Conservation (phyloP, 2,113 vertebrate genomes). For the Sinocyclocheilus rhinocerous region DNA sequence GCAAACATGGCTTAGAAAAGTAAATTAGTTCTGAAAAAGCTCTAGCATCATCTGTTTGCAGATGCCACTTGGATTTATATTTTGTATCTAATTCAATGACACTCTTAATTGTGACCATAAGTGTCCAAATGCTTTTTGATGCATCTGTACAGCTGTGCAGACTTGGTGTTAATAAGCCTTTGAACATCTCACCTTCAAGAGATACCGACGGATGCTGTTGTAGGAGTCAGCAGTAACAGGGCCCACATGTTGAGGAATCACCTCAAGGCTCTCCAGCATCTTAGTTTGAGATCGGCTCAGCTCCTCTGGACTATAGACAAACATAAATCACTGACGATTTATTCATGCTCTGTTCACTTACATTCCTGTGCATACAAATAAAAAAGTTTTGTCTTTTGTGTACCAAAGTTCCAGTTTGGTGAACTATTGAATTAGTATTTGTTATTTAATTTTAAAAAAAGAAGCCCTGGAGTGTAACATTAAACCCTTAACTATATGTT, state of each 20-base stretch:
- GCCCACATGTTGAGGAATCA: slow-evolving; percentile 88
- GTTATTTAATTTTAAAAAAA: background rate
- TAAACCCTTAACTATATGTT: background rate
- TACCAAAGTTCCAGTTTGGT: background rate
- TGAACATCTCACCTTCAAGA: slow-evolving; percentile 82
- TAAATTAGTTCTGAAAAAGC: background rate
- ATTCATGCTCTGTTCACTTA: background rate
- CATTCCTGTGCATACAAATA: background rate
- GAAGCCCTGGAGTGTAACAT: background rate
- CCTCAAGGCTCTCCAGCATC: slow-evolving; percentile 91
- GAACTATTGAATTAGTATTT: background rate
- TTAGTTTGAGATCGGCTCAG: slow-evolving; percentile 88
- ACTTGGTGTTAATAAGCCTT: background rate
- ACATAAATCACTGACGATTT: background rate
- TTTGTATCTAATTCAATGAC: background rate
- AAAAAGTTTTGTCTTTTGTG: background rate
- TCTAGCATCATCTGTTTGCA: background rate
- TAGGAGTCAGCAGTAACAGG: slow-evolving; percentile 87
- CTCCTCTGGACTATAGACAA: slow-evolving; percentile 62
- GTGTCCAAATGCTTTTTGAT: background rate
- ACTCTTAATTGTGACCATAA: background rate
- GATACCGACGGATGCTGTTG: slow-evolving; percentile 87
- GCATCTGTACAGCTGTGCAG: background rate
- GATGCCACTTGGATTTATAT: background rate
- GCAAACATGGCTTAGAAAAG: background rate